Evolutionary conservation across 2,113 vertebrate genomes (phyloP).

Genomic region (Amblyornis subalaris): DNA sequence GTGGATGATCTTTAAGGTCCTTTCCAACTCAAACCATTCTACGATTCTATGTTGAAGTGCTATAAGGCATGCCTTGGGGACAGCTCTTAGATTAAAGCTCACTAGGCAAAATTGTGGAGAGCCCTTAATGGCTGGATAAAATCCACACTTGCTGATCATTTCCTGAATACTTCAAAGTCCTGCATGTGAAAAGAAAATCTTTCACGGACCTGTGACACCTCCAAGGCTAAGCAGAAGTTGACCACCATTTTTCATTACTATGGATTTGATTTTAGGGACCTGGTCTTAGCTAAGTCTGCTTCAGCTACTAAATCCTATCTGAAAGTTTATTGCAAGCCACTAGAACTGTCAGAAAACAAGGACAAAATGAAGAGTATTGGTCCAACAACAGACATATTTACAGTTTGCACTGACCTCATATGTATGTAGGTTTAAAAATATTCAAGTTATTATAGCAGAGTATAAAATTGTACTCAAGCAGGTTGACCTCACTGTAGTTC

Average conservation of each 20-base stretch:
- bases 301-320: neutral
- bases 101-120: neutral
- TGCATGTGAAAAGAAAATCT: neutral
- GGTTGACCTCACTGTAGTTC: conserved; percentile 44
- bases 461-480: conserved; percentile 51
- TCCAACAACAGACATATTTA: conserved; percentile 52
- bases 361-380: neutral
- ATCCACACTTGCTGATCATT: neutral
- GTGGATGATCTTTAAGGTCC: neutral
- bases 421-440: conserved; percentile 41
- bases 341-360: conserved; percentile 41
- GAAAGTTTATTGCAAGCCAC: neutral
- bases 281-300: neutral
- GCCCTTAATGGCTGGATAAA: neutral
- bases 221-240: neutral
- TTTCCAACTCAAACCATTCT: neutral
- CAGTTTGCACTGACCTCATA: conserved; percentile 44
- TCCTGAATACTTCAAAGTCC: neutral
- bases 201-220: neutral
- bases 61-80: neutral
- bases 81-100: neutral
- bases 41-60: neutral
- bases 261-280: neutral
- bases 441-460: conserved; percentile 33
- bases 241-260: neutral